phyloP scores from a whole-genome alignment of 1,140 invertebrate genomes.

The Helicoverpa armigera region DNA sequence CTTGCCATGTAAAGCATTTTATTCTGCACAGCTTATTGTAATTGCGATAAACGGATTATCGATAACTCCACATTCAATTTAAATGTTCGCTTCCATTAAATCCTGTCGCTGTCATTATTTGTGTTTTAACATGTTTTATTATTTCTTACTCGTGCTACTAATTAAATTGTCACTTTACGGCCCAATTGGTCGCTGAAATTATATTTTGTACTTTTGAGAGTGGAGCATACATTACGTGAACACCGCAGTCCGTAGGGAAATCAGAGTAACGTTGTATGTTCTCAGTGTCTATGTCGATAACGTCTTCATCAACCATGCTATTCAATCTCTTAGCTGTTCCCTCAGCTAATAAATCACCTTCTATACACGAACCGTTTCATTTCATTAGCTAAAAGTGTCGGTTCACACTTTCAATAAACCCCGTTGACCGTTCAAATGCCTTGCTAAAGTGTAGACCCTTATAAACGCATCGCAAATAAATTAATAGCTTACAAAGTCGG shows the following conservation, averaged over 20 bases:
- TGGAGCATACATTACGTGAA: background rate
- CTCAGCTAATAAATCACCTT: background rate
- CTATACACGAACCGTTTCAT: too few relatives aligned
- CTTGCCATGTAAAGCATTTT: slow-evolving; percentile 20
- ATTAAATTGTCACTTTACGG: background rate
- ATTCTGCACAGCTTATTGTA: slow-evolving; percentile 21
- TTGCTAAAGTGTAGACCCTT: slow-evolving; percentile 1
- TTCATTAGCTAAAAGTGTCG: too few relatives aligned
- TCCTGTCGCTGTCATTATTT: slow-evolving; percentile 14
- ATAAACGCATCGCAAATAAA: slow-evolving; percentile 45
- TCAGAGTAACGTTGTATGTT: slow-evolving; percentile 1
- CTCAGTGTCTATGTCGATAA: background rate
- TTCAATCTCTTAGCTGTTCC: background rate
- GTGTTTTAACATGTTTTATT: slow-evolving; percentile 6
- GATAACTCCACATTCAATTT: slow-evolving; percentile 37
- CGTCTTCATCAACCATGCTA: background rate
- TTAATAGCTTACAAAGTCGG: slow-evolving; percentile 53
- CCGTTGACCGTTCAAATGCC: too few relatives aligned
- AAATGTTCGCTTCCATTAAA: background rate
- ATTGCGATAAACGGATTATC: slow-evolving; percentile 36
- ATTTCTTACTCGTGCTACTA: background rate
- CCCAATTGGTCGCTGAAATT: too few relatives aligned
- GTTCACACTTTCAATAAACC: too few relatives aligned
- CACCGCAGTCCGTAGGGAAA: background rate
- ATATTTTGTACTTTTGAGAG: background rate